Base-by-base conservation (phyloP, 2,888 invertebrate genomes). In the Troglohyphantes excavatus region DNA sequence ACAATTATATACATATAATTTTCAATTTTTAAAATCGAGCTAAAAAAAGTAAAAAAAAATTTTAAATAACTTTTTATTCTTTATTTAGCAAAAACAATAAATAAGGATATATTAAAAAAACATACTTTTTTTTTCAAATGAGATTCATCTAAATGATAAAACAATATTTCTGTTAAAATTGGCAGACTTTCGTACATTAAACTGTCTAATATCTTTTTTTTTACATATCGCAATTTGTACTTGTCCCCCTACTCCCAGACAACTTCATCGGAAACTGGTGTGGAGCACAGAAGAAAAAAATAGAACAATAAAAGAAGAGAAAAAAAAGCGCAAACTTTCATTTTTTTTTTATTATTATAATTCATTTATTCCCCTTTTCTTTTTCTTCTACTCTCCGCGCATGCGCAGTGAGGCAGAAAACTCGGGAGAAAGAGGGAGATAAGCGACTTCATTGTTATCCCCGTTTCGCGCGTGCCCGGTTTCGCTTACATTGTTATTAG, bases 241-340 rank as follows among this genome's bases (percentile, higher is more conserved):
- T 19, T 23, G 43, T 9, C 43, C 88, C 88, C 81, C 75, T 17
- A 53, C 19, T n/a, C 63, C 33, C 39, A 63, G 63, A 79, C 72
- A 75, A 81, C 81, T 73, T 82, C 81, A 88, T 88, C 88, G 85
- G 85, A 86, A 86, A 86, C 68, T 86, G 43, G 84, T 53, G 84
- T 73, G 59, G 59, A 43, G 72, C 13, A 43, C 21, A n/a, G 21
- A 61, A 13, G 9, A 23, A 79, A 67, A n/a, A 59, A 46, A 46
- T n/a, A 11, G 26, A 72, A 43, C 1, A 73, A 61, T 5, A n/a
- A n/a, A n/a, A 65, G 27, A 43, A 63, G 13, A n/a, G 7, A 78
- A 63, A 86, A 84, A 61, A 70, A n/a, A 39, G 75, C 29, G 27
- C 13, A 67, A 82, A 82, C 76, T 85, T 59, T 27, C 67, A 65